A percentile compares a stretch with the other conserved stretches of the same genome.
These are phyloP conservation scores for Sarcophaga subvicina DNA, from an alignment of 2,888 invertebrate species.

Conservation along the genomic window DNA sequence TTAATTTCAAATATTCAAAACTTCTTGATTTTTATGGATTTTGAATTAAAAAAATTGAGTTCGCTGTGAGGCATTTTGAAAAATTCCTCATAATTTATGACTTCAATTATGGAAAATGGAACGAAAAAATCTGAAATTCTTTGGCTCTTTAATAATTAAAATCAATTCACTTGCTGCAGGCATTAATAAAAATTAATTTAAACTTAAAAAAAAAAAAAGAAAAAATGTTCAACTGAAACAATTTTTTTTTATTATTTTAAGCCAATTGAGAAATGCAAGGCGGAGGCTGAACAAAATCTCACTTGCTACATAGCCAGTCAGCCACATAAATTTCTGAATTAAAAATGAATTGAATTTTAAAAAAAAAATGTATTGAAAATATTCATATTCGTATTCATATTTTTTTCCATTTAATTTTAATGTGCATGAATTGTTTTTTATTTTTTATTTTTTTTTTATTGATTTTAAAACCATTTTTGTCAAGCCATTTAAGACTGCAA, in stretches of 20 bases:
- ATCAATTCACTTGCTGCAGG: constrained; percentile 45
- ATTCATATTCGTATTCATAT: not conserved
- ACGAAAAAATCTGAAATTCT: not conserved
- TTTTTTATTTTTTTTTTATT: constrained; percentile 20
- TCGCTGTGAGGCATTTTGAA: not conserved
- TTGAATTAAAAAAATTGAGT: not conserved
- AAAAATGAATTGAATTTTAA: constrained; percentile 2
- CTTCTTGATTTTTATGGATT: no score
- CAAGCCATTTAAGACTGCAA: constrained; percentile 25
- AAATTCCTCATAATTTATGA: not conserved
- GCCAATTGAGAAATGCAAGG: constrained; percentile 39
- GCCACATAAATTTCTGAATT: constrained; percentile 40
- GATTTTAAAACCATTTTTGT: constrained; percentile 30
- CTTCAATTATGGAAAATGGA: not conserved
- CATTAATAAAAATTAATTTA: constrained; percentile 41
- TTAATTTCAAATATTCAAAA: no score
- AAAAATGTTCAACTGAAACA: constrained; percentile 27
- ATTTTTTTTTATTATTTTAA: constrained; percentile 49
- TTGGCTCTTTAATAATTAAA: constrained; percentile 23
- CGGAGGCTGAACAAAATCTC: not conserved
- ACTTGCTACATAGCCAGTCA: not conserved
- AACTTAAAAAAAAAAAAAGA: not conserved
- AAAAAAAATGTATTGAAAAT: not conserved
- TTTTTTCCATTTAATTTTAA: not conserved
- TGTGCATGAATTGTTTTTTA: not conserved